Evolutionary conservation across 1,140 invertebrate species (phyloP).

Genomic region (Drosophila punjabiensis): DNA sequence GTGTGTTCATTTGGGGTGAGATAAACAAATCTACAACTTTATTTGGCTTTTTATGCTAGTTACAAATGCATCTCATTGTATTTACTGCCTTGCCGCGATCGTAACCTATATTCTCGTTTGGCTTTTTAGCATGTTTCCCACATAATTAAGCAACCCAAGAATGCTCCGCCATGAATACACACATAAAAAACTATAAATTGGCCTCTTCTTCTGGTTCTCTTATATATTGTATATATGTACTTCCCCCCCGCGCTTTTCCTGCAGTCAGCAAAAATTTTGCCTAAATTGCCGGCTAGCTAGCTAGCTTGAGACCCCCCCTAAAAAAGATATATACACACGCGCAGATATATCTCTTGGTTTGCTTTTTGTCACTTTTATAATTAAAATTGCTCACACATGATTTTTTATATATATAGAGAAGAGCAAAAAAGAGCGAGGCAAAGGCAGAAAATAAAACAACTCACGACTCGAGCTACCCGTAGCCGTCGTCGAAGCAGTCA

Average conservation of each 20-base stretch:
- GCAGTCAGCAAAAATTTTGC: conserved; percentile 41
- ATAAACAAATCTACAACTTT: conserved; percentile 11
- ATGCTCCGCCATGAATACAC: conserved; percentile 35
- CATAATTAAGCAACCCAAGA: conserved; percentile 39
- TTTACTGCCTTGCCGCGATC: conserved; percentile 9
- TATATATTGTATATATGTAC: conserved; percentile 1
- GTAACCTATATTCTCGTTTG: conserved; percentile 16
- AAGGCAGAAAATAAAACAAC: conserved; percentile 36
- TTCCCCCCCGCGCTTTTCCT: conserved; percentile 15
- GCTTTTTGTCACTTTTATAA: conserved; percentile 79
- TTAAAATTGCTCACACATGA: conserved; percentile 71
- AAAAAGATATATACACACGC: conserved; percentile 27
- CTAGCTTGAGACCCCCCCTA: conserved; percentile 26
- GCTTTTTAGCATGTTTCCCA: conserved; percentile 15
- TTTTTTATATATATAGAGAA: conserved; percentile 43
- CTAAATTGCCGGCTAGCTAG: conserved; percentile 51
- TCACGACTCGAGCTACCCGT: conserved; percentile 35
- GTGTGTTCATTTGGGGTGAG: background rate
- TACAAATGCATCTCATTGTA: background rate
- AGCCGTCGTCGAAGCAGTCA: conserved; percentile 29
- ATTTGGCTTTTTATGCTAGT: conserved; percentile 11
- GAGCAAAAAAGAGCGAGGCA: conserved; percentile 17
- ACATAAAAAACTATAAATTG: conserved; percentile 64
- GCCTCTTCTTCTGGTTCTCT: conserved; percentile 21
- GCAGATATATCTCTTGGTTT: conserved; percentile 25